These are phyloP conservation scores for Lagenorhynchus albirostris DNA, from an alignment of 2,113 vertebrate genomes.

Conservation along the genomic window DNA sequence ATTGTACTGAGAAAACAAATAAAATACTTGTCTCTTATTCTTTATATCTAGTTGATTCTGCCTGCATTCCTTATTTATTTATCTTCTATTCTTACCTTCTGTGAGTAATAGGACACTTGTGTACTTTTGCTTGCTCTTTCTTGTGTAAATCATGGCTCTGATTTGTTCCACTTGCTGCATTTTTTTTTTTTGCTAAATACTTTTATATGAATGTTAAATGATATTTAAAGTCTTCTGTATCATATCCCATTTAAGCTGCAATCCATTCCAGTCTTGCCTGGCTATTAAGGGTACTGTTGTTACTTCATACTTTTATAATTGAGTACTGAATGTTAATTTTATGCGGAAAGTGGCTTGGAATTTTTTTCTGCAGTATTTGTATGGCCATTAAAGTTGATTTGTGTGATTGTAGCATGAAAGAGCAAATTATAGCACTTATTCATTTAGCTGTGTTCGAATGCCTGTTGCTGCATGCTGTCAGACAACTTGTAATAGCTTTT, in stretches of 20 bases:
- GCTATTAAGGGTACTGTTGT: constrained; percentile 71
- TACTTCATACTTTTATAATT: constrained; percentile 67
- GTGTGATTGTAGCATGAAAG: constrained; percentile 83
- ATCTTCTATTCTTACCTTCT: constrained; percentile 94
- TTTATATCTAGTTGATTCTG: constrained; percentile 93
- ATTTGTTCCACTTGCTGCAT: constrained; percentile 81
- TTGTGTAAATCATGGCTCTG: constrained; percentile 80
- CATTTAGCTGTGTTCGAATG: constrained; percentile 76
- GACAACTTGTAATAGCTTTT: constrained; percentile 43
- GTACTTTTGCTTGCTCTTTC: constrained; percentile 86
- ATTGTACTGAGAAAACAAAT: constrained; percentile 77
- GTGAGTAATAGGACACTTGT: constrained; percentile 92
- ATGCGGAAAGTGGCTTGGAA: constrained; percentile 71
- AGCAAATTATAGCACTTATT: constrained; percentile 74
- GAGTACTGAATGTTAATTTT: constrained; percentile 72
- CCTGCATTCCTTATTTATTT: constrained; percentile 97
- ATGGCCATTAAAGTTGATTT: constrained; percentile 77
- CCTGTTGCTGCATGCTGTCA: constrained; percentile 81
- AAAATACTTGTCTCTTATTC: constrained; percentile 90
- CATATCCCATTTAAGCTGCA: constrained; percentile 71
- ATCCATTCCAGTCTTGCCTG: constrained; percentile 76
- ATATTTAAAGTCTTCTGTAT: constrained; percentile 72
- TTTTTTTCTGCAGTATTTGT: constrained; percentile 77
- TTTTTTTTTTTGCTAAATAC: constrained; percentile 74
- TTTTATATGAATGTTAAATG: constrained; percentile 75